Evolutionary conservation across 1,140 invertebrate species (phyloP).

Genomic region (Monomorium pharaonis): DNA sequence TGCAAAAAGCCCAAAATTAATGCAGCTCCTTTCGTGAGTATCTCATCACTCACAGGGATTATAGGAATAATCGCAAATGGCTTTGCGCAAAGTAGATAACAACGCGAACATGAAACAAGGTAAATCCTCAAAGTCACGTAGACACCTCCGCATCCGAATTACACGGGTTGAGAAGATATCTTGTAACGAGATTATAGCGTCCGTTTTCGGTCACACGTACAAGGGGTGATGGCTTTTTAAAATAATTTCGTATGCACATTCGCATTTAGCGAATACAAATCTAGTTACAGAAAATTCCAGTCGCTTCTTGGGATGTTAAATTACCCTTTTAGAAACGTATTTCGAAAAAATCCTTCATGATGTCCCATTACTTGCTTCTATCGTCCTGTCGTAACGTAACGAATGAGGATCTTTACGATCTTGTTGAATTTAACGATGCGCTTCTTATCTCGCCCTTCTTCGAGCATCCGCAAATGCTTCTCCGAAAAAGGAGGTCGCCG

Average conservation of each 20-base stretch:
- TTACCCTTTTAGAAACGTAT: background rate
- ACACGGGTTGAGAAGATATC: background rate
- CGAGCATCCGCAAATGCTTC: background rate
- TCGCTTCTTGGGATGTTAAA: background rate
- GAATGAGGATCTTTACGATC: conserved; percentile 62
- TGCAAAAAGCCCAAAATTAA: conserved; percentile 7
- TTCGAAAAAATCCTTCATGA: conserved; percentile 39
- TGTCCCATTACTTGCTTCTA: conserved; percentile 66
- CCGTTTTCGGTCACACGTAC: background rate
- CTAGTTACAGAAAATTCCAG: background rate
- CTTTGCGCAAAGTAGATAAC: background rate
- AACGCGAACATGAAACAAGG: background rate
- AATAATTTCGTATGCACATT: background rate
- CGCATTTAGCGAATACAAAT: background rate
- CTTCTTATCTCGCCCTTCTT: conserved; percentile 7
- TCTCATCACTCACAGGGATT: conserved; percentile 27
- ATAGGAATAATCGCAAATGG: background rate
- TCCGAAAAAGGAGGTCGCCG: conserved; percentile 19
- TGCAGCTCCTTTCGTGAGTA: background rate
- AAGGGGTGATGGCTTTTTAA: background rate
- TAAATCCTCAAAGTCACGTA: background rate
- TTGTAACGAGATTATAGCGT: background rate
- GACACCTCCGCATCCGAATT: background rate
- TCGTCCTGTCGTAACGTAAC: conserved; percentile 55
- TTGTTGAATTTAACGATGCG: conserved; percentile 72